phyloP scores from a whole-genome alignment of 1,140 invertebrate genomes.

The Armadillidium nasatum region DNA sequence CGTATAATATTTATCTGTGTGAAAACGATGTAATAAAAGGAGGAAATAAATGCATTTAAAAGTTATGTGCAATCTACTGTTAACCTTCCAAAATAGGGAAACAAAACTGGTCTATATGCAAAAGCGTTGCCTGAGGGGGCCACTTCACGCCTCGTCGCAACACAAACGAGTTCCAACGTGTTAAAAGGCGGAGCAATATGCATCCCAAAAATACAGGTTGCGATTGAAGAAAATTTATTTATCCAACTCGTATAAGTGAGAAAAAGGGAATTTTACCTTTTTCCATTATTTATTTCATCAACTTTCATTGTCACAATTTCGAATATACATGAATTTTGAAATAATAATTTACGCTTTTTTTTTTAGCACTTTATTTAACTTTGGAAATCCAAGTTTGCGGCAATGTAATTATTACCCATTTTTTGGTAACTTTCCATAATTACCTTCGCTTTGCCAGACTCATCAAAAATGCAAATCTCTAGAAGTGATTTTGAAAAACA shows the following conservation, averaged over 20 bases:
- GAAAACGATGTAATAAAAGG: background rate
- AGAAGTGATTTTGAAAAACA: conserved; percentile 45
- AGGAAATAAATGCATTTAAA: background rate
- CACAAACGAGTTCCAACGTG: conserved; percentile 9
- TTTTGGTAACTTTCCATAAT: conserved; percentile 13
- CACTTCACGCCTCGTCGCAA: background rate
- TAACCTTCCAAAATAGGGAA: conserved; percentile 8
- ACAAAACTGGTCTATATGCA: conserved; percentile 12
- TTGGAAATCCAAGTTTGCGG: background rate
- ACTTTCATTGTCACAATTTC: too few species aligned
- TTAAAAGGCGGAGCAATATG: conserved; percentile 12
- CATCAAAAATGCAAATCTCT: conserved; percentile 45
- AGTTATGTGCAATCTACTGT: background rate
- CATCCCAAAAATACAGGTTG: conserved; percentile 4
- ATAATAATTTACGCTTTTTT: too few species aligned
- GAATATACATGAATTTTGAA: too few species aligned
- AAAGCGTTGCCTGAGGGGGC: background rate
- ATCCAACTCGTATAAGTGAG: background rate
- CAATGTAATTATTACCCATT: conserved; percentile 8
- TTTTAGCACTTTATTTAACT: background rate
- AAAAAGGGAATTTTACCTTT: background rate
- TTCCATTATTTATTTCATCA: too few species aligned
- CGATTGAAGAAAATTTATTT: conserved; percentile 2
- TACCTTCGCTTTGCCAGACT: conserved; percentile 21
- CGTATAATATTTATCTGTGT: background rate